Evolutionary conservation across 1,140 invertebrate species (phyloP), one percentile per base, ranked within the genome.

Genomic region (Dreissena polymorpha): DNA sequence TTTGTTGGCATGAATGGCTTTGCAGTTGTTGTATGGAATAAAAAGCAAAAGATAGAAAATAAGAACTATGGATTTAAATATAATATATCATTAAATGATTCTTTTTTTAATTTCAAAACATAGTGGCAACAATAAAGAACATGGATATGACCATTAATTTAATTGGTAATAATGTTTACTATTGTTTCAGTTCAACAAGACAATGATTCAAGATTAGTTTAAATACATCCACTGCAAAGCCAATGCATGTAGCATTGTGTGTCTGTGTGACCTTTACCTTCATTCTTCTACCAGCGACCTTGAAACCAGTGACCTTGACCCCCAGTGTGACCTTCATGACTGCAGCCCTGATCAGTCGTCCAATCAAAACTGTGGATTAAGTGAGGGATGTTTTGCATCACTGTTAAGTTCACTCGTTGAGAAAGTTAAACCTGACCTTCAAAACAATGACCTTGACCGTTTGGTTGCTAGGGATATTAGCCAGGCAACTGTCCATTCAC

Each of bases 371-470:
- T 50, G 23, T 12, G 57, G 57, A 39, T 70, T 3, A 51, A 70
- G 25, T 82, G 79, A 82, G 27, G 70, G 79, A 39, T 82, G 63
- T 16, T 82, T 82, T 74, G n/a, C 70, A 25, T 82, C 79, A 23
- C n/a, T 82, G 39, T 74, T 82, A 21, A 70, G 74, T 64, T 73
- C 57, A 27, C 25, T 82, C 18, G 49, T 74, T 7, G 27, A 21
- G 23, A 73, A 64, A 49, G n/a, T 82, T 25, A 51, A 63, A 16
- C 27, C 70, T 10, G 78, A 81, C 50, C 18, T 71, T 25, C 53
- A 60, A 49, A 27, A 51, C 39, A n/a, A 18, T 63, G 79, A 65
- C 50, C 25, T 82, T 50, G 60, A 68, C 0, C 16, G 55, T 67
- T 21, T 77, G 13, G 63, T 16, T 12, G 27, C 67, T 21, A 29